Base-by-base conservation (phyloP, 2,888 invertebrate genomes). In the Rhyacophila evoluta region DNA sequence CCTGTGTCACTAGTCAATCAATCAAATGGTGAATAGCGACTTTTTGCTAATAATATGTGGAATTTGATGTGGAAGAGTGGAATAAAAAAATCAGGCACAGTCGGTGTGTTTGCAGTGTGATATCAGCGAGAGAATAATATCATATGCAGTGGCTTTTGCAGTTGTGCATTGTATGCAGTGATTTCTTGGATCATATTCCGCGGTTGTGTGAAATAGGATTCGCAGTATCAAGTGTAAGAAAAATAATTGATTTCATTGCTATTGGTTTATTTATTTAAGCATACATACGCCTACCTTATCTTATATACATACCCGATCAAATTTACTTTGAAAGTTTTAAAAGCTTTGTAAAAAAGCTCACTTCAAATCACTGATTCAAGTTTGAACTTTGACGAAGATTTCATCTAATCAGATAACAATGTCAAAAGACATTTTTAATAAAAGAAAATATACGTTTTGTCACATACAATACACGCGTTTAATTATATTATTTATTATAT, bases 181-280 rank as follows among this genome's bases (percentile, higher is more conserved):
- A 55, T 55, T 55, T 55, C 55, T 55, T 55, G 55, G 55, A 55
- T 55, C 55, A 55, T 55, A 55, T 55, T 55, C 55, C 55, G 55
- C 55, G 55, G 55, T 55, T 55, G 19, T 55, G 55, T 55, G 55
- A 55, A 55, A 55, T 55, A 15, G 55, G 55, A 55, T 25, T 55
- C 55, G 55, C 55, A 55, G 55, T 55, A 55, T 55, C 25, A 19
- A 25, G 55, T 55, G 55, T 55, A 55, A 55, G 55, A 55, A 55
- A 5, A 41, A 15, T 6, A 55, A 19, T 55, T 19, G 10, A 55
- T 55, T 55, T 8, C 25, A 39, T 6, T 1, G n/a, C n/a, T n/a
- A n/a, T n/a, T 15, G 15, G 3, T 12, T 12, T 39, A 1, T 6
- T 39, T 39, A 1, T 15, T 1, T 39, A 12, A 6, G 3, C 5